phyloP scores from a whole-genome alignment of 2,888 invertebrate species.

The Corbicula japonica region DNA sequence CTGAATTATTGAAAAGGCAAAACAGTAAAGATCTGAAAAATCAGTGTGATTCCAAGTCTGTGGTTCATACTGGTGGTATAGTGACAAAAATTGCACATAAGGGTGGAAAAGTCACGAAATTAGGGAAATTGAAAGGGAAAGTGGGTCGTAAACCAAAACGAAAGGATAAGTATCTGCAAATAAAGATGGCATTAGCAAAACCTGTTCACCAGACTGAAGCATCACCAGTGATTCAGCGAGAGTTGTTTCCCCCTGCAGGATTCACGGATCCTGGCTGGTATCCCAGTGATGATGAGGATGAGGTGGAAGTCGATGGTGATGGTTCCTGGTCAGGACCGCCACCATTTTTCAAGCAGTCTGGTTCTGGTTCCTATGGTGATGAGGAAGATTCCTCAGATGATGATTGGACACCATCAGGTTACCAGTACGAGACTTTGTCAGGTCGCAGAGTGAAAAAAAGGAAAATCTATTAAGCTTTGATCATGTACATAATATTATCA shows the following conservation, averaged over 20 bases:
- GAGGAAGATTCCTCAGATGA: conserved; percentile 41
- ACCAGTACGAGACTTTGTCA: conserved; percentile 48
- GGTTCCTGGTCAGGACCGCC: conserved; percentile 48
- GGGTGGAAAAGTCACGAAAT: conserved; percentile 24
- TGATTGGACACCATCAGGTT: conserved; percentile 24
- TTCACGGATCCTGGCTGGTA: conserved; percentile 57
- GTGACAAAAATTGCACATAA: conserved; percentile 11
- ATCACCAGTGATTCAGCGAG: conserved; percentile 18
- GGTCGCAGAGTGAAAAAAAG: conserved; percentile 48
- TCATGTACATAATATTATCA: no score
- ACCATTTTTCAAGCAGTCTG: conserved; percentile 42
- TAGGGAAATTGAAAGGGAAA: conserved; percentile 35
- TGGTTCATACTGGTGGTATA: conserved; percentile 21
- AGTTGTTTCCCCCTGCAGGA: conserved; percentile 15
- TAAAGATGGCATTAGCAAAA: conserved; percentile 68
- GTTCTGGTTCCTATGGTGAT: conserved; percentile 35
- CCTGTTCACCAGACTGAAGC: background rate
- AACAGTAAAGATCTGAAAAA: conserved; percentile 24
- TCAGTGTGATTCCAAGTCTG: conserved; percentile 2
- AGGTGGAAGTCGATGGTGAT: conserved; percentile 44
- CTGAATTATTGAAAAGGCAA: conserved; percentile 7
- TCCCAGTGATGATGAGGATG: conserved; percentile 47
- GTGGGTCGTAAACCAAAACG: conserved; percentile 6
- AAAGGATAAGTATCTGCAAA: conserved; percentile 67
- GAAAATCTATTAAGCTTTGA: no score